A percentile compares a stretch with the other conserved stretches of the same genome.
Conservation (phyloP, 2,888 invertebrate genomes). For the Seira ritae region DNA sequence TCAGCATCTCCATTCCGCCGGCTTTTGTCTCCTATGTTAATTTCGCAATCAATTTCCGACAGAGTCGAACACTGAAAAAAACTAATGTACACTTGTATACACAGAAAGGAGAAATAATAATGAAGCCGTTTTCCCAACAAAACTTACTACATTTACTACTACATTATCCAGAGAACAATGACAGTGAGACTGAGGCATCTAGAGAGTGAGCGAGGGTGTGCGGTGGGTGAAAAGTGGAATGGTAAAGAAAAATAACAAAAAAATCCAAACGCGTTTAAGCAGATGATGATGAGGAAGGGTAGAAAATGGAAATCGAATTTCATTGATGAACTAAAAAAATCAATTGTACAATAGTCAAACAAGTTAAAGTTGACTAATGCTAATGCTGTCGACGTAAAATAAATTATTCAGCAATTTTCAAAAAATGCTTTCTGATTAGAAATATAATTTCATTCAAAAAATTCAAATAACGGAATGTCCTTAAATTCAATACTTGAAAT, state of each 20-base stretch:
- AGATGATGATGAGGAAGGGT: constrained; percentile 46
- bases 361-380: constrained; percentile 52
- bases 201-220: constrained; percentile 21
- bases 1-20: constrained; percentile 21
- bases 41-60: constrained; percentile 70
- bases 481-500: too few relatives aligned
- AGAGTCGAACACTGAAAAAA: constrained; percentile 49
- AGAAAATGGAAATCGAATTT: constrained; percentile 68
- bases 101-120: constrained; percentile 20
- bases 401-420: not conserved
- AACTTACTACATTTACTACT: constrained; percentile 40
- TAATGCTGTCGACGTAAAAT: constrained; percentile 45
- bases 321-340: constrained; percentile 69
- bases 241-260: constrained; percentile 45
- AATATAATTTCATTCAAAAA: too few relatives aligned
- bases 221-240: constrained; percentile 4
- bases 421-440: too few relatives aligned
- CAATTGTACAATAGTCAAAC: constrained; percentile 12
- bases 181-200: not conserved
- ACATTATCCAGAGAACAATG: constrained; percentile 29
- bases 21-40: constrained; percentile 69
- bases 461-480: too few relatives aligned
- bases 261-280: constrained; percentile 24
- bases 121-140: constrained; percentile 44
- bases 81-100: constrained; percentile 52